phyloP scores from a whole-genome alignment of 2,113 vertebrate genomes.

The Amphiprion ocellaris region DNA sequence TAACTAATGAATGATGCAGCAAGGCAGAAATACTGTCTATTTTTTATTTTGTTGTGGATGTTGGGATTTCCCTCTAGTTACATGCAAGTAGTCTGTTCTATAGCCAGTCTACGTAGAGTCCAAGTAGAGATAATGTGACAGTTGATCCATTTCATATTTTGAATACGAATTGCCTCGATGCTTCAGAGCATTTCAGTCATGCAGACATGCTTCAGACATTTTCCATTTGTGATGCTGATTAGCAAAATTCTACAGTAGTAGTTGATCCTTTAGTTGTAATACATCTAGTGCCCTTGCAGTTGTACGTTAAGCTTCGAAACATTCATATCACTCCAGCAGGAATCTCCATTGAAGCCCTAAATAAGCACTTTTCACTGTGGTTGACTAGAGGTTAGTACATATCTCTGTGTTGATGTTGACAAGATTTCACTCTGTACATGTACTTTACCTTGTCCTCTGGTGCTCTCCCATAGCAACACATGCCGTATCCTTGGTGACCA shows the following conservation, averaged over 20 bases:
- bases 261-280: slow-evolving; percentile 42
- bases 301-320: slow-evolving; percentile 25
- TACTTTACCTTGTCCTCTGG: slow-evolving; percentile 52
- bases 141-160: slow-evolving; percentile 21
- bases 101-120: slow-evolving; percentile 15
- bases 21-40: slow-evolving; percentile 7
- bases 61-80: slow-evolving; percentile 12
- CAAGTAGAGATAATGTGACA: slow-evolving; percentile 24
- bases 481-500: slow-evolving; percentile 22
- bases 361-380: slow-evolving; percentile 60
- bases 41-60: slow-evolving; percentile 34
- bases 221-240: slow-evolving; percentile 50
- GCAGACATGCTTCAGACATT: slow-evolving; percentile 21
- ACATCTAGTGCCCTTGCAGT: slow-evolving; percentile 28
- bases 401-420: slow-evolving; percentile 56
- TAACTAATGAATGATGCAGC: slow-evolving; percentile 25
- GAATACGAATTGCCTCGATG: slow-evolving; percentile 27
- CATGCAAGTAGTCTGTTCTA: slow-evolving; percentile 1
- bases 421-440: slow-evolving; percentile 30
- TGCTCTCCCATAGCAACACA: slow-evolving; percentile 49
- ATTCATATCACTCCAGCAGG: slow-evolving; percentile 25
- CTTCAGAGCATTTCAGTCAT: slow-evolving; percentile 42
- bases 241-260: slow-evolving; percentile 15
- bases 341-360: slow-evolving; percentile 35
- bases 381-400: slow-evolving; percentile 45